Conservation (phyloP, 2,888 invertebrate species). For the Amiota mariae region DNA sequence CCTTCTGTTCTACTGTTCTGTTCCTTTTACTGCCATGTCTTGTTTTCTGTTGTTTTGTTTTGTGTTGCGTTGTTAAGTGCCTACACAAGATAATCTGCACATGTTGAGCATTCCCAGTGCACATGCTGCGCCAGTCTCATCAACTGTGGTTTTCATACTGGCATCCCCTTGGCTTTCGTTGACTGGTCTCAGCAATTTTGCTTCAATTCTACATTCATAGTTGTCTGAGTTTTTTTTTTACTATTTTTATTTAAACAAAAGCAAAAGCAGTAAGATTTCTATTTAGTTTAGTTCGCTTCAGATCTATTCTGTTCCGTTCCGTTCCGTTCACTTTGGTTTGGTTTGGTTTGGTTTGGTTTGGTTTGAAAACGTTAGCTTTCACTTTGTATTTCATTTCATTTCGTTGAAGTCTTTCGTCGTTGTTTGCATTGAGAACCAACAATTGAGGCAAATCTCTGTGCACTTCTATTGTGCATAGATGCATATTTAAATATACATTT, state of each 20-base stretch:
- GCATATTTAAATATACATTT: constrained; percentile 4
- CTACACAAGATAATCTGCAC: constrained; percentile 66
- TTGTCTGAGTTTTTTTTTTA: constrained; percentile 1
- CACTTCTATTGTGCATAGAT: background rate
- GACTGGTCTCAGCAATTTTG: no score
- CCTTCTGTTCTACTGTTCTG: background rate
- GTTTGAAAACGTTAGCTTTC: background rate
- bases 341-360: background rate
- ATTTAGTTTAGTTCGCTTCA: constrained; percentile 5
- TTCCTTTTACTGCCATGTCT: constrained; percentile 23
- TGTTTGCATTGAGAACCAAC: constrained; percentile 14
- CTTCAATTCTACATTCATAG: constrained; percentile 25
- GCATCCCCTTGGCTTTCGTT: no score
- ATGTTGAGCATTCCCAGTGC: constrained; percentile 57
- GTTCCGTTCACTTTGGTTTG: no score
- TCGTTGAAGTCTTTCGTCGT: background rate
- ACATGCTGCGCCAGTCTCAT: constrained; percentile 45
- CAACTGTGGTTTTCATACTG: background rate
- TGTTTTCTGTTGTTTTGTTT: constrained; percentile 28
- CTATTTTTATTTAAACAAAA: constrained; percentile 1
- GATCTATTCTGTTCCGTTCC: no score
- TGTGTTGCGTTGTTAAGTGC: constrained; percentile 57
- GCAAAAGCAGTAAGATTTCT: background rate
- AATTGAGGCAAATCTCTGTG: constrained; percentile 11
- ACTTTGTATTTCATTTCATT: background rate